Base-by-base conservation (phyloP, 1,140 invertebrate genomes). In the Hyles vespertilio region DNA sequence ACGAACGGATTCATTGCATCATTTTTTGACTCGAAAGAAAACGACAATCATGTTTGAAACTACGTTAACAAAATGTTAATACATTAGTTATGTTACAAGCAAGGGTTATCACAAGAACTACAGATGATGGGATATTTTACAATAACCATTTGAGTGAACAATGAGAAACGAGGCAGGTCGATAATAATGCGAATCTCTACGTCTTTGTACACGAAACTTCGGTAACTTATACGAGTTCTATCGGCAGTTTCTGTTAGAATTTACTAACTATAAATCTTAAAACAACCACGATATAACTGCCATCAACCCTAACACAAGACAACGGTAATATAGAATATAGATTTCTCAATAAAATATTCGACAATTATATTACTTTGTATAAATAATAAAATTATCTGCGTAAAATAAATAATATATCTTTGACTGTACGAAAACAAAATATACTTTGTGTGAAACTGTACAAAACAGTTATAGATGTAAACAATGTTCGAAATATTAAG, bases 21-120 rank as follows among this genome's bases (percentile, higher is more conserved):
- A 40, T 40, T 40, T 22, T 40, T 40, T 40, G 36, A 40, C 36
- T 40, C 8, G 36, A 40, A 40, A 40, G 36, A 40, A 40, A 40
- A 40, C 36, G 36, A 67, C 54, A 66, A 61, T 63, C 46, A 22
- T 71, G 22, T 59, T 59, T 32, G 32, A 55, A 66, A 69, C 63
- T 63, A 75, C 65, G 71, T 70, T 70, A 73, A 81, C 64, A 70
- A 63, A 65, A 72, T 78, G 79, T 86, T 87, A 88, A 84, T 85
- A 69, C 56, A 89, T 90, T 90, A 89, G 89, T 89, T 75, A 51
- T 84, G 86, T 89, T 90, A 90, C 87, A 90, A 90, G 89, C 89
- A 83, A 85, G 78, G 85, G 85, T 84, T 86, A 86, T 81, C 72
- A 85, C 74, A 82, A 81, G 70, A 76, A 74, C 65, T 73, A 76